Base-by-base conservation (phyloP, 1,140 invertebrate genomes). In the Leptopilina boulardi region DNA sequence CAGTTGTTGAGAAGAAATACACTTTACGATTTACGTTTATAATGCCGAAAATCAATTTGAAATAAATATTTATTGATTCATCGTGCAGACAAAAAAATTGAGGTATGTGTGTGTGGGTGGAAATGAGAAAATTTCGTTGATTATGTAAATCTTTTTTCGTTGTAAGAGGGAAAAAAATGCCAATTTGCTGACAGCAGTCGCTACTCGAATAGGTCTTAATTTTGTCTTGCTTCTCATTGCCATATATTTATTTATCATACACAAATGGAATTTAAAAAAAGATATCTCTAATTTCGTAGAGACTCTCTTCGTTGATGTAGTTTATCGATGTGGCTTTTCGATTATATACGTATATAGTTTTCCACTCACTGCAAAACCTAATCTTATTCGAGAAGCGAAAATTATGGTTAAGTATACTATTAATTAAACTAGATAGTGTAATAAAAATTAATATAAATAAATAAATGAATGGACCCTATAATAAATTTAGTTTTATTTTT, bases 371-470 rank as follows among this genome's bases (percentile, higher is more conserved):
- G 72, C 15, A 79, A n/a, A 54, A 85, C 80, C 77, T 76, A 77
- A 83, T 79, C 82, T 83, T 87, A 87, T 88, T 84, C 83, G 84
- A 87, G 82, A 82, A 83, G 82, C 81, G 82, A 84, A 75, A 71
- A 82, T 66, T 66, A 83, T 76, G 73, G 78, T 85, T 83, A 75
- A 84, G 75, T 82, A 85, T 83, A 83, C 82, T 75, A 81, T 84
- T 51, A 18, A 51, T 85, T 82, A 83, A 83, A 83, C 23, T 86
- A 87, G 83, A 88, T 88, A 88, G 84, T 84, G 83, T 89, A 88
- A 88, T 87, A 82, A 88, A 87, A 86, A 84, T 87, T 86, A 87
- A 86, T 84, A 88, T 87, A 87, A 66, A 66, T 56, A 87, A 87
- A 87, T 88, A 88, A 88, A 88, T 87, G 80, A 87, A 87, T 88